A percentile compares a stretch with the other conserved stretches of the same genome.
These are phyloP conservation scores for Dendronephthya gigantea DNA, from an alignment of 64 coral and sea anemone species.

Conservation along the genomic window DNA sequence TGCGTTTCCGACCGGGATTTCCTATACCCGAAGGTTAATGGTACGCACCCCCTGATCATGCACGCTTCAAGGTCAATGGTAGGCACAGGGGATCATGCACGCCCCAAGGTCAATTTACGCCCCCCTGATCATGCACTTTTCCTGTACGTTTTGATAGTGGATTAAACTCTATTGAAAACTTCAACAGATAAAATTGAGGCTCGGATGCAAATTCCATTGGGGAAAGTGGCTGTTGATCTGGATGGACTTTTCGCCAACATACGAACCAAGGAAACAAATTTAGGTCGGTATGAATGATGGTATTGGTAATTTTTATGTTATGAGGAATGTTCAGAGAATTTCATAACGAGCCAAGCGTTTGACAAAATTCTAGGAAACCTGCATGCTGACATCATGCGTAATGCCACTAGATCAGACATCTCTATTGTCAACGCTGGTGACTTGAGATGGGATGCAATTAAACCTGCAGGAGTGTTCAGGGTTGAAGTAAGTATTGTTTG, in stretches of 20 bases:
- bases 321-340: neutral
- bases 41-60: no score
- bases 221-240: neutral
- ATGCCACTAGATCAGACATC: conserved; percentile 71
- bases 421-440: conserved; percentile 80
- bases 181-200: neutral
- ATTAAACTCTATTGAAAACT: neutral
- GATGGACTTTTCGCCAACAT: neutral
- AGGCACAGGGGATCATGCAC: no score
- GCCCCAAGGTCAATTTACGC: no score
- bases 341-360: neutral
- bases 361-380: conserved; percentile 53
- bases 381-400: conserved; percentile 62
- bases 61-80: no score
- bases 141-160: no score
- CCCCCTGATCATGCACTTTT: no score
- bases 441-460: conserved; percentile 58
- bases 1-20: no score
- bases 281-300: neutral
- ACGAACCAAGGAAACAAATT: neutral
- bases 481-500: conserved; percentile 57
- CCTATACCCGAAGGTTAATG: no score
- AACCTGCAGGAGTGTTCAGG: conserved; percentile 66
- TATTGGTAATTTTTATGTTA: neutral
- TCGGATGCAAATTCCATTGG: neutral